Evolutionary conservation across 2,888 invertebrate genomes (phyloP), one percentile per base, ranked within the genome.

Genomic region (Pyrrhia umbra): DNA sequence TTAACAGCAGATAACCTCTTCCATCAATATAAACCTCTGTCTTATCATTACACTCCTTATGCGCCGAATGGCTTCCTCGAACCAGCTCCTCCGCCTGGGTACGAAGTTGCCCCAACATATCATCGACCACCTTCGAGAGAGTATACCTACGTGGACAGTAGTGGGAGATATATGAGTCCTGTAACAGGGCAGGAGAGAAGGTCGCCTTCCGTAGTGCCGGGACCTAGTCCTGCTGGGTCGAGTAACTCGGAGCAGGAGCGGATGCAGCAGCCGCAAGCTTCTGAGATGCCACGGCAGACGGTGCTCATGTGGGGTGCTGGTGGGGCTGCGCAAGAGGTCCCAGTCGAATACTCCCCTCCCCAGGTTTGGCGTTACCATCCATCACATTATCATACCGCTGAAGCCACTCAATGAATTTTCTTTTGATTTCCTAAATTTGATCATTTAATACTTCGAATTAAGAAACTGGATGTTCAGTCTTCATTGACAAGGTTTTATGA

Each of bases 231-330:
- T 0, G 94, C 90, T 0, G 94, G 93, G 1, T 94, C 94, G 1
- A 93, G 91, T 42, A 94, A 93, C 15, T 94, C 94, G 43, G 94
- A 93, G 61, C 91, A 92, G 71, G 94, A 94, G 37, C 80, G 93
- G 64, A 85, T 92, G 89, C 92, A 90, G 80, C 90, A 90, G 79
- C 81, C 88, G 54, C 90, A 90, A 70, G 83, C 92, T 13, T 93
- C 96, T 57, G 96, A 96, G 81, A 95, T 96, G 75, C 97, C 97
- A 0, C 95, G 98, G 45, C 98, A 98, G 91, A 98, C 98, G 10
- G 98, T 98, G 56, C 96, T 98, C 43, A 98, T 98, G 98, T 98
- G 98, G 98, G 98, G 98, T 20, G 95, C 96, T 68, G 95, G 92
- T 68, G 93, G 92, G 2, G 72, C 92, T 1, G 90, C 95, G 79